A percentile compares a stretch with the other conserved stretches of the same genome.
phyloP scores from a whole-genome alignment of 2,888 invertebrate species.

The Tinea pellionella region DNA sequence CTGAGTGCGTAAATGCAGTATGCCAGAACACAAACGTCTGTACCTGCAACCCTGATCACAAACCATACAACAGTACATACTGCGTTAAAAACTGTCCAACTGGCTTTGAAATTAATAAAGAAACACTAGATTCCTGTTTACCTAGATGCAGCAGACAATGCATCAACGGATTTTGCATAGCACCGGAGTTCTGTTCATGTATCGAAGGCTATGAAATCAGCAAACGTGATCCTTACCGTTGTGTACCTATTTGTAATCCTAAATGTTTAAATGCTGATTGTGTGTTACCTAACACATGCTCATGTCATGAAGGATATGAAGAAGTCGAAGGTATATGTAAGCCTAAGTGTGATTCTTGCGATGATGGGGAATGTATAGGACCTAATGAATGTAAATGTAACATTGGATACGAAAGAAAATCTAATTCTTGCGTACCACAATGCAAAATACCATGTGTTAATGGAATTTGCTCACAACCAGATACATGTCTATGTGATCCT shows the following conservation, averaged over 20 bases:
- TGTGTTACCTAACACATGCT: conserved; percentile 24
- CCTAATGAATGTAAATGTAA: conserved; percentile 13
- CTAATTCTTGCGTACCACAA: conserved; percentile 16
- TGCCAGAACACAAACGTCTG: conserved; percentile 24
- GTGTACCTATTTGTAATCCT: conserved; percentile 20
- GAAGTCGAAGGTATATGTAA: conserved; percentile 20
- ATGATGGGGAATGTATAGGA: conserved; percentile 17
- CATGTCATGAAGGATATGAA: conserved; percentile 20
- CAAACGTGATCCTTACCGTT: not conserved
- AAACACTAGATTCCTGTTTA: conserved; percentile 20
- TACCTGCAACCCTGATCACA: not conserved
- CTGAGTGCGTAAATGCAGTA: conserved; percentile 38
- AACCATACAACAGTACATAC: conserved; percentile 13
- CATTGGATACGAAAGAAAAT: not conserved
- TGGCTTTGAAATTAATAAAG: conserved; percentile 20
- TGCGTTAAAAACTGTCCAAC: conserved; percentile 21
- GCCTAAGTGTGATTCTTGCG: conserved; percentile 21
- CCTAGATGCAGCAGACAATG: conserved; percentile 22
- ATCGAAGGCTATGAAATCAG: conserved; percentile 17
- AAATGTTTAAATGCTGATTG: conserved; percentile 27
- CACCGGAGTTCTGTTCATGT: conserved; percentile 34
- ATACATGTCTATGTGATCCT: conserved; percentile 16
- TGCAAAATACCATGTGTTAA: conserved; percentile 21
- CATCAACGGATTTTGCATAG: conserved; percentile 19
- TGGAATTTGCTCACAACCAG: conserved; percentile 3